Percentiles rank a stretch among this genome's conserved stretches.
Evolutionary conservation across 2,888 invertebrate genomes (phyloP).

Genomic region (Drosophila tripunctata): DNA sequence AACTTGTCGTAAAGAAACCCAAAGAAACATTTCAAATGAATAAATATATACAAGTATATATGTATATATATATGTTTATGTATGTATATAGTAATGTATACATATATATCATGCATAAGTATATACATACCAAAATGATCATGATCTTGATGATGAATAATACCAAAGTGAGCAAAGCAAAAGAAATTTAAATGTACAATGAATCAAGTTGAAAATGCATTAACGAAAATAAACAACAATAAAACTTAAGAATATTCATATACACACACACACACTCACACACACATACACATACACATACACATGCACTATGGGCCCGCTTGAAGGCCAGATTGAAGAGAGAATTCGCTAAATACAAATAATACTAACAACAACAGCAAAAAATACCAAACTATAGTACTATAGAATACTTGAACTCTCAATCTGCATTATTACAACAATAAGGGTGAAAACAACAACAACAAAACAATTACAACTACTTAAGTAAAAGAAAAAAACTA

Average conservation of each 20-base stretch:
- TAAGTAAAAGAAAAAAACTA: constrained; percentile 15
- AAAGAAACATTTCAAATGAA: constrained; percentile 55
- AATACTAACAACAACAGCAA: constrained; percentile 10
- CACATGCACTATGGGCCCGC: neutral
- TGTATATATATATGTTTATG: no score
- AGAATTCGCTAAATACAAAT: constrained; percentile 11
- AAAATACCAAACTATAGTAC: neutral
- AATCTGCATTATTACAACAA: no score
- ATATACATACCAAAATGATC: constrained; percentile 14
- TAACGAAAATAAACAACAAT: constrained; percentile 40
- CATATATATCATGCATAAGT: constrained; percentile 12
- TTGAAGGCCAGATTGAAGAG: constrained; percentile 14
- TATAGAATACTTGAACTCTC: constrained; percentile 35
- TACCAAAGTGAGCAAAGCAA: constrained; percentile 20
- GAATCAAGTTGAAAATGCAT: constrained; percentile 45
- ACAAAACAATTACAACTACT: constrained; percentile 5
- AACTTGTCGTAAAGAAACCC: constrained; percentile 46
- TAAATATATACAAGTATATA: constrained; percentile 1
- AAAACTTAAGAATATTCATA: constrained; percentile 20
- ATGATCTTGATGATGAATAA: constrained; percentile 1
- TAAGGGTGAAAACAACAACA: neutral
- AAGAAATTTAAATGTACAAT: constrained; percentile 41
- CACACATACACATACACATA: neutral
- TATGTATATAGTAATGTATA: no score
- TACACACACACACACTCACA: neutral